These are phyloP conservation scores for Phlogophora meticulosa DNA, from an alignment of 2,888 invertebrate species.

Conservation along the genomic window DNA sequence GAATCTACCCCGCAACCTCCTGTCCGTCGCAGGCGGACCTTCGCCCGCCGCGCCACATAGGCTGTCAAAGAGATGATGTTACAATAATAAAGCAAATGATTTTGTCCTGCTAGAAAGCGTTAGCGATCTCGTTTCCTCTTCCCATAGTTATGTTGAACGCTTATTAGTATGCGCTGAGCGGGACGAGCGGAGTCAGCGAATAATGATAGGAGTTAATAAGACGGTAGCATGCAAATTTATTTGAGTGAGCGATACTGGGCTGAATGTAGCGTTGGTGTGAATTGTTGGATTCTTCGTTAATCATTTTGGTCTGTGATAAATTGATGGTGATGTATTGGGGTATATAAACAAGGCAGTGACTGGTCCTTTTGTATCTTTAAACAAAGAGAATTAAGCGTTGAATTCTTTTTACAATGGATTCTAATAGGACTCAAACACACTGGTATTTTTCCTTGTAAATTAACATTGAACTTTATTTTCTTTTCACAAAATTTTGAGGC, in stretches of 20 bases:
- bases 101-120: conserved; percentile 5
- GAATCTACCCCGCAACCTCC: too few species aligned
- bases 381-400: too few species aligned
- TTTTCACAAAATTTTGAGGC: too few species aligned
- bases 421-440: too few species aligned
- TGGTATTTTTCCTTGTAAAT: too few species aligned
- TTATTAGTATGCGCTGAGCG: conserved; percentile 15
- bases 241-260: neutral
- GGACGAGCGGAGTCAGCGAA: conserved; percentile 18
- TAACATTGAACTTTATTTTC: too few species aligned
- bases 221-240: conserved; percentile 29
- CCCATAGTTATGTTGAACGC: conserved; percentile 5
- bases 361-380: neutral
- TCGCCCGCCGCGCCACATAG: too few species aligned
- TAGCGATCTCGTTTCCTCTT: neutral
- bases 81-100: too few species aligned
- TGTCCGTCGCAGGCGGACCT: too few species aligned
- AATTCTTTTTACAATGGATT: too few species aligned
- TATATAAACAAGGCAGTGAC: neutral
- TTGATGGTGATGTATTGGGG: conserved; percentile 10
- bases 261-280: conserved; percentile 5
- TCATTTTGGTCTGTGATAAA: conserved; percentile 4
- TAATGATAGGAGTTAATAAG: conserved; percentile 19
- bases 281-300: neutral
- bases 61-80: too few species aligned